Evolutionary conservation across 2,888 invertebrate genomes (phyloP).

Genomic region (Caenorhabditis sulstoni): DNA sequence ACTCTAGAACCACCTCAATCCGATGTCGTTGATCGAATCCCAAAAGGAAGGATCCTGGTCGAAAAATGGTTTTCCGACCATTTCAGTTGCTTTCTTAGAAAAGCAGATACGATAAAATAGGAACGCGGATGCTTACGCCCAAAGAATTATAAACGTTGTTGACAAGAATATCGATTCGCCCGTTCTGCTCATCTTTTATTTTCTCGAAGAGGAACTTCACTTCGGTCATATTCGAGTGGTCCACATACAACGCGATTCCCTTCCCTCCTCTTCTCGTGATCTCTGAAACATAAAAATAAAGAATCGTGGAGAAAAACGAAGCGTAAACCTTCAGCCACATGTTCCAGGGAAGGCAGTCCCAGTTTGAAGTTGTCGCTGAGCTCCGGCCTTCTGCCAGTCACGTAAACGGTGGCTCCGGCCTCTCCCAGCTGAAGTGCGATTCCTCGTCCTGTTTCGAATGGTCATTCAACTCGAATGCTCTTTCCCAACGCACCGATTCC

Average conservation of each 20-base stretch:
- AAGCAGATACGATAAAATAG: neutral
- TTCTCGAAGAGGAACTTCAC: conserved; percentile 81
- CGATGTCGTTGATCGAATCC: conserved; percentile 82
- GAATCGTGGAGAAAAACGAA: conserved; percentile 49
- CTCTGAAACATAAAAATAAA: conserved; percentile 56
- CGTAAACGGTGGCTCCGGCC: conserved; percentile 72
- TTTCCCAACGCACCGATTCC: conserved; percentile 73
- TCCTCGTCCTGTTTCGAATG: conserved; percentile 71
- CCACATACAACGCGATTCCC: conserved; percentile 81
- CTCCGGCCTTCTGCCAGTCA: conserved; percentile 66
- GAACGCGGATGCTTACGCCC: conserved; percentile 54
- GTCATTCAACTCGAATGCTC: conserved; percentile 73
- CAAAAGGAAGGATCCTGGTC: conserved; percentile 81
- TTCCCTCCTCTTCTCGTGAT: conserved; percentile 81
- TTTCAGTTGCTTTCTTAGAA: conserved; percentile 42
- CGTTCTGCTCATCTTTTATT: conserved; percentile 81
- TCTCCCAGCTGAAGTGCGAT: conserved; percentile 69
- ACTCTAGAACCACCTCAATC: conserved; percentile 75
- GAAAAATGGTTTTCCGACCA: conserved; percentile 79
- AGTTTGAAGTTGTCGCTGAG: conserved; percentile 42
- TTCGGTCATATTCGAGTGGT: conserved; percentile 81
- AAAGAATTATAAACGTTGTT: conserved; percentile 82
- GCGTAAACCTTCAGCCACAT: conserved; percentile 72
- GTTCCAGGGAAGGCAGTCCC: conserved; percentile 70
- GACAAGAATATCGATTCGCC: conserved; percentile 82